Conservation (phyloP, 1,140 invertebrate genomes). For the Calliopsis andreniformis region DNA sequence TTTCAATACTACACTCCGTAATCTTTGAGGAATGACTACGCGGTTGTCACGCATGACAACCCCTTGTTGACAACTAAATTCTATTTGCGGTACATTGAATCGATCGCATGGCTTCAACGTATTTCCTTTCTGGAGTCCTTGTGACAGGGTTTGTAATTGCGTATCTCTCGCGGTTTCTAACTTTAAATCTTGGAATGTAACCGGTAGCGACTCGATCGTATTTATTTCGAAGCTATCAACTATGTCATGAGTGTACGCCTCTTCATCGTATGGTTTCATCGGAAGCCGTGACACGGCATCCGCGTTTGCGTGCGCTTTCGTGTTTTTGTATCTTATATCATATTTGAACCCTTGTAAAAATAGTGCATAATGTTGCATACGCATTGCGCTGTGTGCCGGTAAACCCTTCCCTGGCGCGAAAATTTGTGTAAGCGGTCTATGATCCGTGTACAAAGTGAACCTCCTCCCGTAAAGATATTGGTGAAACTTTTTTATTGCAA, state of each 20-base stretch:
- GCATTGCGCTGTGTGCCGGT: conserved; percentile 1
- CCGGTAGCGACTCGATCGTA: not conserved
- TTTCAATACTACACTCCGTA: conserved; percentile 11
- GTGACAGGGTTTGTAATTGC: not conserved
- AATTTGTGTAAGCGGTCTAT: conserved; percentile 78
- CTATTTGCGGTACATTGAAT: not conserved
- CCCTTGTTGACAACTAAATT: not conserved
- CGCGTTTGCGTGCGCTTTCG: not conserved
- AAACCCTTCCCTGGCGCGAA: conserved; percentile 63
- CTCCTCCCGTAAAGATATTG: conserved; percentile 75
- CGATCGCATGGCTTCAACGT: not conserved
- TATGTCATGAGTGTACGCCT: not conserved
- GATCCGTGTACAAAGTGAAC: conserved; percentile 80
- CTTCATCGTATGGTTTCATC: not conserved
- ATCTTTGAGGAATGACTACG: conserved; percentile 1
- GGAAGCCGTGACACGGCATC: not conserved
- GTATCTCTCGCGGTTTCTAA: not conserved
- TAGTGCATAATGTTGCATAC: conserved; percentile 14
- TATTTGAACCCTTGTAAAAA: conserved; percentile 6
- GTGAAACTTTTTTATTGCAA: conserved; percentile 72
- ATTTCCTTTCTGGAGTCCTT: not conserved
- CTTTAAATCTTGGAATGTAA: not conserved
- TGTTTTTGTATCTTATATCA: conserved; percentile 7
- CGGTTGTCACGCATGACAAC: conserved; percentile 58
- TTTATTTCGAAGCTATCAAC: not conserved